phyloP scores from a whole-genome alignment of 2,113 vertebrate genomes.

The Eudorcas thomsonii region DNA sequence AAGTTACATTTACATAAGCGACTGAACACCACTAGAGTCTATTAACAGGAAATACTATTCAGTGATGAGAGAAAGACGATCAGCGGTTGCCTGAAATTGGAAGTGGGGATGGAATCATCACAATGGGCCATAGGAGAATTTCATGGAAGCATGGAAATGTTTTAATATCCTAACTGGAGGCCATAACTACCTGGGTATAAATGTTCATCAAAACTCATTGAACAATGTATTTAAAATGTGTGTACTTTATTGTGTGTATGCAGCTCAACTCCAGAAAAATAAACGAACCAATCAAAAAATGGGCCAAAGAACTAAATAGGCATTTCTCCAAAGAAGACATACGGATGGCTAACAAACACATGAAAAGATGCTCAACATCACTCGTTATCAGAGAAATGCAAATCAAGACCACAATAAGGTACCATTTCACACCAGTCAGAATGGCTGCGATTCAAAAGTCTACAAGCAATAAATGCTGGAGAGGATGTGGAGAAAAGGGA shows the following conservation, averaged over 20 bases:
- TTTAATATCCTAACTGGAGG: background rate
- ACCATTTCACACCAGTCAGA: too few species aligned
- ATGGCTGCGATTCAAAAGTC: too few species aligned
- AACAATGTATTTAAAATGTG: background rate
- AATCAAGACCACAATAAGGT: too few species aligned
- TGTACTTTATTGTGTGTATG: background rate
- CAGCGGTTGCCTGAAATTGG: background rate
- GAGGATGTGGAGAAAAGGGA: too few species aligned
- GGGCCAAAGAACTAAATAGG: too few species aligned
- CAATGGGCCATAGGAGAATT: background rate
- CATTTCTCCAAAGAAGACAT: too few species aligned
- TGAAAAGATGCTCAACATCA: too few species aligned
- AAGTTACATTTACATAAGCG: background rate
- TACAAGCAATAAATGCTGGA: too few species aligned
- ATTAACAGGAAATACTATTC: background rate
- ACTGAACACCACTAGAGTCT: background rate
- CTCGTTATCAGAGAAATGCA: too few species aligned
- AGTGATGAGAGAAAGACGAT: background rate
- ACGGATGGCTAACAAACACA: too few species aligned
- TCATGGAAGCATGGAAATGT: background rate
- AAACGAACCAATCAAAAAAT: too few species aligned
- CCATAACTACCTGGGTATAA: background rate
- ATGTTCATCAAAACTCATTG: background rate
- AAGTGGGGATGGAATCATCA: background rate
- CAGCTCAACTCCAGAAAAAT: too few species aligned